Base-by-base conservation (phyloP, 2,113 vertebrate genomes). In the Upupa epops region DNA sequence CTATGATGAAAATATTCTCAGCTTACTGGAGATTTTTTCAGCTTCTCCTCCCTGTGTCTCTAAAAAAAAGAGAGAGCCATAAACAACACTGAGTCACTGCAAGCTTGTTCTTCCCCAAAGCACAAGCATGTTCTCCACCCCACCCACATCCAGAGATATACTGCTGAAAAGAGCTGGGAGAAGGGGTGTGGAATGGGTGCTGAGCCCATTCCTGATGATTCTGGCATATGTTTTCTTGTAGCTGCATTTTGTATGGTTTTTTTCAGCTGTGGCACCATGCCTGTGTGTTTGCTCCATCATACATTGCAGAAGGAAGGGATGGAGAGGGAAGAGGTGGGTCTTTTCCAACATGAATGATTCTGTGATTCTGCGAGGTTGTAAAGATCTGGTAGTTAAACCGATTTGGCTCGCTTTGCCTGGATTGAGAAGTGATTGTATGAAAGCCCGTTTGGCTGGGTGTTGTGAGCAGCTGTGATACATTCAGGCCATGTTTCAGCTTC, bases 11-110 rank as follows among this genome's bases (percentile, higher is more conserved):
- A 58, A 36, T 65, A 75, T 69, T 69, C 61, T 69, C 66, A 65
- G 80, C 70, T 94, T 77, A 46, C 66, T 76, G 81, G 81, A 83
- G 92, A 94, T 89, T 81, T 86, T 95, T 93, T 88, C 72, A 82
- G 48, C 51, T 93, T 92, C 93, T 93, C 86, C 70, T 95, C 89
- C 84, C 89, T 55, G 28, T 31, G 83, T 76, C 86, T 95, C 63
- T 92, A 63, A 90, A 95, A 63, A 90, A 95, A 90, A 51, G 70
- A 96, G 55, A 89, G 59, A 36, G 96, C 93, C 92, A 96, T 93
- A 95, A 92, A 7, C 80, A 96, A 94, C 93, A 93, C 76, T 96
- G 94, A 96, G 83, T 96, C 96, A 96, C 88, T 94, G 70, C 58
- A 65, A 24, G 59, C 69, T 93, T 84, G 77, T 51, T 93, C 90